Evolutionary conservation across 2,113 vertebrate species (phyloP).

Genomic region (Planiliza haematocheilus): DNA sequence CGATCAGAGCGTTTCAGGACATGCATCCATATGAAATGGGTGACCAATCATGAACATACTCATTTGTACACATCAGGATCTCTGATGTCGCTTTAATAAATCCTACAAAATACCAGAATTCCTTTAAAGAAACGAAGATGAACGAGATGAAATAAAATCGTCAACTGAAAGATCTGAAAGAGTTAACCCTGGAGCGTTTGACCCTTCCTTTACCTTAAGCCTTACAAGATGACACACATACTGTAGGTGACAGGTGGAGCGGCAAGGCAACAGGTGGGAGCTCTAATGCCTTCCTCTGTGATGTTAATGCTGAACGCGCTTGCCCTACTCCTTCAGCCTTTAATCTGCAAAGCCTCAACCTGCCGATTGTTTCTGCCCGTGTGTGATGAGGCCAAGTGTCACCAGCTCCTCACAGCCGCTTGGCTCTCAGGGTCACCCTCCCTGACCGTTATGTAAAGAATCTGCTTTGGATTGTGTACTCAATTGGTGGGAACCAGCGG

Average conservation of each 20-base stretch:
- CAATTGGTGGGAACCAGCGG: no score
- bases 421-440: neutral
- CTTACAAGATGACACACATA: conserved; percentile 1
- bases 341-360: conserved; percentile 67
- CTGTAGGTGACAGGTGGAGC: conserved; percentile 39
- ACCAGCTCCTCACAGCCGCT: neutral
- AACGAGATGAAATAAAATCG: neutral
- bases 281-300: conserved; percentile 43
- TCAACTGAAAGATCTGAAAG: neutral
- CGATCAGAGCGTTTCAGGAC: neutral
- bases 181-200: neutral
- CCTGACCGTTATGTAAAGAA: neutral
- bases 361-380: neutral
- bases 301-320: conserved; percentile 26
- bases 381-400: conserved; percentile 2
- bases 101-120: neutral
- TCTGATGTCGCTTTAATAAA: no score
- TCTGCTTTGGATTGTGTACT: neutral
- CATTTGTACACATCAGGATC: no score
- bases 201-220: conserved; percentile 32
- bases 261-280: conserved; percentile 47
- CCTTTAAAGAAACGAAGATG: no score
- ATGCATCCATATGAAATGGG: no score
- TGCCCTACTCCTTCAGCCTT: conserved; percentile 44
- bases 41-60: no score